phyloP scores from a whole-genome alignment of 30 jellyfish, hydroid and myxozoan species.

The Pelagia noctiluca region DNA sequence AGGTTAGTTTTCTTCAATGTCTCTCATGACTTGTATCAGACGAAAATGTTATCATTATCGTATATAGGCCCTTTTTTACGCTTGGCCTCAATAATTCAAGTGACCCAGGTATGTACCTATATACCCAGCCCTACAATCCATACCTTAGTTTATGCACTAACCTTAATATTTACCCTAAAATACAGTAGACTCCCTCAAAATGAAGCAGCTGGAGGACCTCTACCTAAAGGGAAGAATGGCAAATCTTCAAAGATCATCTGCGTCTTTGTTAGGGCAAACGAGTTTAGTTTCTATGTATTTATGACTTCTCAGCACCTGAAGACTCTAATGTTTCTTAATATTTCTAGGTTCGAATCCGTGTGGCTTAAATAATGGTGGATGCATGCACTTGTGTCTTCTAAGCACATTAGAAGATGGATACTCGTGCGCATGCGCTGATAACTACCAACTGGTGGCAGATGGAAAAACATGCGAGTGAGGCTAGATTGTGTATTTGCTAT shows the following conservation, averaged over 20 bases:
- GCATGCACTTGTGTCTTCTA: conserved; percentile 85
- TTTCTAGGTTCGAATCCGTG: conserved; percentile 93
- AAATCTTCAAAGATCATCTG: neutral
- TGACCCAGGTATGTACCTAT: neutral
- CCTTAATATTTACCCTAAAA: neutral
- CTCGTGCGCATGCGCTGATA: conserved; percentile 83
- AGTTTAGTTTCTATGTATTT: neutral
- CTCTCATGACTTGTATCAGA: neutral
- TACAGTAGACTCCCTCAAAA: neutral
- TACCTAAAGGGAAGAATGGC: neutral
- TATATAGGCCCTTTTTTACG: neutral
- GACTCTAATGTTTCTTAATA: neutral
- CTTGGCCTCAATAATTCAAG: neutral
- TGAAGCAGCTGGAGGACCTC: neutral
- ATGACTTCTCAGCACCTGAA: neutral
- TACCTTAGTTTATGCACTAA: neutral
- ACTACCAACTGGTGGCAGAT: conserved; percentile 6
- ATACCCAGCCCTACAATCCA: neutral
- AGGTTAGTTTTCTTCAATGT: conserved; percentile 43
- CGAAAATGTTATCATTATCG: neutral
- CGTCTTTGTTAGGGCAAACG: neutral
- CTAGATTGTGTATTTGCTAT: conserved; percentile 2
- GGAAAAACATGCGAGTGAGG: conserved; percentile 19
- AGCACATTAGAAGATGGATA: conserved; percentile 49
- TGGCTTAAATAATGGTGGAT: conserved; percentile 88